Percentiles rank a stretch among this genome's conserved stretches.
phyloP scores from a whole-genome alignment of 2,797 vertebrate genomes.

The Ciconia nigra region DNA sequence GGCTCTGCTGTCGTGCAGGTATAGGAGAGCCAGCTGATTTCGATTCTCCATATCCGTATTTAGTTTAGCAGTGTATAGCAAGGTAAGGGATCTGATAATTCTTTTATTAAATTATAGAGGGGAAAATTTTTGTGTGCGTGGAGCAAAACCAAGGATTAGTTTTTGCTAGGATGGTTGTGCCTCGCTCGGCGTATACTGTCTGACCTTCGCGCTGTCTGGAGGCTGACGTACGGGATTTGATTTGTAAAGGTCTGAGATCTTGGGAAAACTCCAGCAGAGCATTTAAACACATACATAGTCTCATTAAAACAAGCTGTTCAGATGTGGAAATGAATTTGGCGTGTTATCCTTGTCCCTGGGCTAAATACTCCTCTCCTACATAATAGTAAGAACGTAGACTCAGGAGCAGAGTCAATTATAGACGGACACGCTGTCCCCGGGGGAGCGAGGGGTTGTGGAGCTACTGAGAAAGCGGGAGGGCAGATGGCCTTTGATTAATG shows the following conservation, averaged over 20 bases:
- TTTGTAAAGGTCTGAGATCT: neutral
- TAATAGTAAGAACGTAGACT: neutral
- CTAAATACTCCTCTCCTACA: neutral
- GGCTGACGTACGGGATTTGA: neutral
- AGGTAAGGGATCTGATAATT: neutral
- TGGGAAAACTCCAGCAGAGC: neutral
- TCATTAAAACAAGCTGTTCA: neutral
- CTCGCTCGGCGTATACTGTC: rapidly evolving
- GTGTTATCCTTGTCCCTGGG: neutral
- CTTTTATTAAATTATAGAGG: neutral
- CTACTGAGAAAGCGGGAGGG: neutral
- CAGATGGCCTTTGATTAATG: slow-evolving; percentile 24
- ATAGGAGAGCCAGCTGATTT: neutral
- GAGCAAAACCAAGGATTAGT: neutral
- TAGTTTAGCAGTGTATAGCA: neutral
- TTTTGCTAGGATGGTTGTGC: neutral
- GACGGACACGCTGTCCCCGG: neutral
- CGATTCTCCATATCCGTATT: neutral
- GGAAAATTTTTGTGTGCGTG: rapidly evolving
- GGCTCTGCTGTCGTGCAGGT: neutral
- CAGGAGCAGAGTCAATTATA: neutral
- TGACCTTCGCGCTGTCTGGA: neutral
- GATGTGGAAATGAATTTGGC: neutral
- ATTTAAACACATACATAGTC: neutral
- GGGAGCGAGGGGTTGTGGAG: neutral